These are phyloP conservation scores for Bombus waltoni DNA, from an alignment of 1,140 invertebrate species.

Conservation along the genomic window DNA sequence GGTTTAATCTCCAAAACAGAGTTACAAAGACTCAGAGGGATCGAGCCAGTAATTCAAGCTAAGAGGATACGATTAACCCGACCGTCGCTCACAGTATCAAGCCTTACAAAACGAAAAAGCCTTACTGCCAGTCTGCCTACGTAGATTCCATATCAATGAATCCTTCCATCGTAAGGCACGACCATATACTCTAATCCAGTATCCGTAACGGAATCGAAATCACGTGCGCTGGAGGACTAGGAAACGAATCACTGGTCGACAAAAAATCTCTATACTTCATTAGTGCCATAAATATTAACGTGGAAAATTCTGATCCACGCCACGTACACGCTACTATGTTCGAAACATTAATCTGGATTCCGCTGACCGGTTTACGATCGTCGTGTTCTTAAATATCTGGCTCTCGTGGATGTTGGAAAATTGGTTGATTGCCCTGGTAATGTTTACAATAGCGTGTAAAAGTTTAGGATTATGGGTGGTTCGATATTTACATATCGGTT, in stretches of 20 bases:
- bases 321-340: not conserved
- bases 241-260: not conserved
- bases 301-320: conserved; percentile 22
- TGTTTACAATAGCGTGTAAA: not conserved
- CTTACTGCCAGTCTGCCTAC: not conserved
- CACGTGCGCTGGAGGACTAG: not conserved
- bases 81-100: conserved; percentile 4
- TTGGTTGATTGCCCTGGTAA: not conserved
- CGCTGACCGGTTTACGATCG: conserved; percentile 31
- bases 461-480: not conserved
- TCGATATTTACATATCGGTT: not conserved
- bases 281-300: conserved; percentile 20
- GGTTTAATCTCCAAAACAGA: conserved; percentile 16
- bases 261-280: not conserved
- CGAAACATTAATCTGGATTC: conserved; percentile 42
- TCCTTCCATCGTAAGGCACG: not conserved
- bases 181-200: conserved; percentile 10
- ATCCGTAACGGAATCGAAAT: conserved; percentile 13
- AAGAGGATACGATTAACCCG: conserved; percentile 34
- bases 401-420: not conserved
- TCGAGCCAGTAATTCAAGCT: conserved; percentile 20
- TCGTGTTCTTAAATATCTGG: conserved; percentile 6
- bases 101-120: not conserved
- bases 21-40: conserved; percentile 9
- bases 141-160: conserved; percentile 18